Evolutionary conservation across 2,113 vertebrate species (phyloP).

Genomic region (Seriola aureovittata): DNA sequence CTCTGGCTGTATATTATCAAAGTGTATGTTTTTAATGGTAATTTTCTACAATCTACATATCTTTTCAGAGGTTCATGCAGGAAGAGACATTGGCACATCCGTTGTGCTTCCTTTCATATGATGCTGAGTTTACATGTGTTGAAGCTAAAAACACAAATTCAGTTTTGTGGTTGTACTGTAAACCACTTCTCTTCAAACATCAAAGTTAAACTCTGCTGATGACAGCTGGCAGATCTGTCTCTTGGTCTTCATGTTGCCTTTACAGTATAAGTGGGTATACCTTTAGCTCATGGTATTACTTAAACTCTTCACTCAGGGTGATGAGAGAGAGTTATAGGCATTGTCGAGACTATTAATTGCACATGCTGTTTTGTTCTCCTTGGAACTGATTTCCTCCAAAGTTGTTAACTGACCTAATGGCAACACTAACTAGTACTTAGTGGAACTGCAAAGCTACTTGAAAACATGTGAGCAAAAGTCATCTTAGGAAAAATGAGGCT

Average conservation of each 20-base stretch:
- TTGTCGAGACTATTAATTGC: neutral
- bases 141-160: neutral
- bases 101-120: neutral
- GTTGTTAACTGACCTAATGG: neutral
- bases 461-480: neutral
- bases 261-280: fast-evolving
- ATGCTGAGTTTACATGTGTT: neutral
- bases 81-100: neutral
- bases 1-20: neutral
- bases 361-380: neutral
- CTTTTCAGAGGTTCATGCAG: neutral
- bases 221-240: neutral
- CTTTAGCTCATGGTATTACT: neutral
- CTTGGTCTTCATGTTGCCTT: neutral
- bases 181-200: no score
- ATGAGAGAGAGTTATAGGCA: neutral
- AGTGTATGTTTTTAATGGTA: neutral
- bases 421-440: neutral
- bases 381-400: neutral
- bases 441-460: neutral
- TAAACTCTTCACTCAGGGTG: neutral
- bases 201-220: neutral
- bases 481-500: neutral
- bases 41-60: neutral
- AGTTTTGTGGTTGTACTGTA: no score